Evolutionary conservation across 2,797 vertebrate genomes (phyloP).

Genomic region (Octomys mimax): DNA sequence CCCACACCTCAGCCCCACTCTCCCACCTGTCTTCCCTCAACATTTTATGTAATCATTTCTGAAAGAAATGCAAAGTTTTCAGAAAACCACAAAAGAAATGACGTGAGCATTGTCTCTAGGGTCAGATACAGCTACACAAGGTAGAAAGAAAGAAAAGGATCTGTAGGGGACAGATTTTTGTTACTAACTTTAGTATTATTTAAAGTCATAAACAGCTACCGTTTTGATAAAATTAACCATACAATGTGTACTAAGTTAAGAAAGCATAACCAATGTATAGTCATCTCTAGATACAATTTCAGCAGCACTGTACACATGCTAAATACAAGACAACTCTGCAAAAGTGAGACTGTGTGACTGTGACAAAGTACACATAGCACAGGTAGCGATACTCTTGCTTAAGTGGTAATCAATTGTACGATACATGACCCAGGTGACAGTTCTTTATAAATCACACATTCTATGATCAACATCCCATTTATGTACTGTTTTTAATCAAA

Average conservation of each 20-base stretch:
- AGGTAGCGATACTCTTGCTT: conserved; percentile 32
- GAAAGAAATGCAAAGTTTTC: neutral
- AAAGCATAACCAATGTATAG: neutral
- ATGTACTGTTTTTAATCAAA: conserved; percentile 3
- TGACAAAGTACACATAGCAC: neutral
- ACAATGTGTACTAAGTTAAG: conserved; percentile 24
- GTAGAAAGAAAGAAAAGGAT: neutral
- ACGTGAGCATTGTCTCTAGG: neutral
- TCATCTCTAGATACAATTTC: conserved; percentile 40
- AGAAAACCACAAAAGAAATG: conserved; percentile 15
- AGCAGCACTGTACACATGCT: neutral
- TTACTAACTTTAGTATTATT: neutral
- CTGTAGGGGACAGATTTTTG: neutral
- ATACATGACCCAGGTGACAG: conserved; percentile 37
- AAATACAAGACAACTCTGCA: conserved; percentile 48
- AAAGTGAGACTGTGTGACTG: neutral
- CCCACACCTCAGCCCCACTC: neutral
- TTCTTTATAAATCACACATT: conserved; percentile 19
- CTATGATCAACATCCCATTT: conserved; percentile 58
- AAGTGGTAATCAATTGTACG: conserved; percentile 56
- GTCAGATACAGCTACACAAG: neutral
- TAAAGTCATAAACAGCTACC: neutral
- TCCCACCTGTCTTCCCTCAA: neutral
- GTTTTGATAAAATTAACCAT: conserved; percentile 5
- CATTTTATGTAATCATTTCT: neutral